Evolutionary conservation across 2,113 vertebrate genomes (phyloP).

Genomic region (Phaethornis superciliosus): DNA sequence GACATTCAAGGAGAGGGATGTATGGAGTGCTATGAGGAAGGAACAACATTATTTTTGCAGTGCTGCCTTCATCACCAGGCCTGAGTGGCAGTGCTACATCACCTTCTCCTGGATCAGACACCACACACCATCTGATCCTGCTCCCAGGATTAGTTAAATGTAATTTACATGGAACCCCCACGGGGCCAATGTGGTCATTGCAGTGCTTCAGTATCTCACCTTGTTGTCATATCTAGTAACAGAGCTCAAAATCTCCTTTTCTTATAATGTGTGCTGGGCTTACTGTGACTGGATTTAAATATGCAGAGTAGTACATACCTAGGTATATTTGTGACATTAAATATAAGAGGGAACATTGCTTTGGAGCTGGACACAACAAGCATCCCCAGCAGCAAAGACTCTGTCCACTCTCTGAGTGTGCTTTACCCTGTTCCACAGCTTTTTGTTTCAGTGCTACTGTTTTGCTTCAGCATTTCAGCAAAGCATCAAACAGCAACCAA

Average conservation of each 20-base stretch:
- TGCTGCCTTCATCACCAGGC: neutral
- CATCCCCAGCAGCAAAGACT: neutral
- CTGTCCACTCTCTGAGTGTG: neutral
- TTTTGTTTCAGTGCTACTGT: neutral
- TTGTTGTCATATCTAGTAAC: neutral
- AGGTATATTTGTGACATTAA: neutral
- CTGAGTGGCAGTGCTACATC: neutral
- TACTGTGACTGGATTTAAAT: neutral
- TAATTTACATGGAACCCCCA: neutral
- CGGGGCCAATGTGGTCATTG: neutral
- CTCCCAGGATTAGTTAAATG: neutral
- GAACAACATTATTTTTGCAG: neutral
- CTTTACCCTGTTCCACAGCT: neutral
- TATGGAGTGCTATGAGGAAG: neutral
- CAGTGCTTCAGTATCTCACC: neutral
- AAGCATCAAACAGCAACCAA: neutral
- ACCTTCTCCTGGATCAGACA: neutral
- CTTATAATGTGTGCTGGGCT: neutral
- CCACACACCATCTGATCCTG: neutral
- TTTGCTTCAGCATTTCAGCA: neutral
- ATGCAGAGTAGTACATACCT: neutral
- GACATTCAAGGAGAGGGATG: neutral
- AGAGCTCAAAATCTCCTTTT: neutral
- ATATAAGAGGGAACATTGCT: neutral
- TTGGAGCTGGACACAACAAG: neutral